These are phyloP conservation scores for Ctenicera cuprea DNA, from an alignment of 2,888 invertebrate species.

Conservation along the genomic window DNA sequence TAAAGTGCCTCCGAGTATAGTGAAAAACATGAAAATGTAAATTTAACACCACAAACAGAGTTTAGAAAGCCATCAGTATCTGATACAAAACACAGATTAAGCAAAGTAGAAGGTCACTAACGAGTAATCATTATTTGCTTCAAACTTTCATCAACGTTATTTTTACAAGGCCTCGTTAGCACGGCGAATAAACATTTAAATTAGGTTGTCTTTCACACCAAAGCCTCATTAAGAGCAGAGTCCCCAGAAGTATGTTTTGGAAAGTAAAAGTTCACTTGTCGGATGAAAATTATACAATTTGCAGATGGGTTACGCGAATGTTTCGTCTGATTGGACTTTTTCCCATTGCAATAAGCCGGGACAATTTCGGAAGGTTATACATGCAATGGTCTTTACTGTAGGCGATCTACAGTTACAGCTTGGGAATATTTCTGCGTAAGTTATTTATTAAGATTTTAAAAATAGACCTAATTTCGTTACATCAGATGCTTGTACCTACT, in stretches of 20 bases:
- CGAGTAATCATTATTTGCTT: too few relatives aligned
- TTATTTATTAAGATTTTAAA: neutral
- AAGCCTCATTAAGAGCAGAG: too few relatives aligned
- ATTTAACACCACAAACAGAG: too few relatives aligned
- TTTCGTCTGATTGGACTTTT: slow-evolving; percentile 2
- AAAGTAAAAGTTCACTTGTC: neutral
- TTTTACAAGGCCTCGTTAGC: too few relatives aligned
- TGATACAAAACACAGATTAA: too few relatives aligned
- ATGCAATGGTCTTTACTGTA: slow-evolving; percentile 11
- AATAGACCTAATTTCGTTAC: neutral
- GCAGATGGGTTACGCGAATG: neutral
- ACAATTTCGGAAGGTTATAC: neutral
- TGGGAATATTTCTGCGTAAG: slow-evolving; percentile 13
- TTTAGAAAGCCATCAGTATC: too few relatives aligned
- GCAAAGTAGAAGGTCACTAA: too few relatives aligned
- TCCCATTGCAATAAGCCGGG: neutral
- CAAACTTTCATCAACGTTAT: too few relatives aligned
- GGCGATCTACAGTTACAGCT: neutral
- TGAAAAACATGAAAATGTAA: too few relatives aligned
- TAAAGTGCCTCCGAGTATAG: too few relatives aligned
- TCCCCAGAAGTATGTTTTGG: neutral
- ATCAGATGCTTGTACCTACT: neutral
- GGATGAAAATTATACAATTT: neutral
- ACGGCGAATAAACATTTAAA: too few relatives aligned
- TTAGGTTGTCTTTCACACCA: too few relatives aligned